Conservation (phyloP, 2,888 invertebrate genomes). For the Cotesia congregata region DNA sequence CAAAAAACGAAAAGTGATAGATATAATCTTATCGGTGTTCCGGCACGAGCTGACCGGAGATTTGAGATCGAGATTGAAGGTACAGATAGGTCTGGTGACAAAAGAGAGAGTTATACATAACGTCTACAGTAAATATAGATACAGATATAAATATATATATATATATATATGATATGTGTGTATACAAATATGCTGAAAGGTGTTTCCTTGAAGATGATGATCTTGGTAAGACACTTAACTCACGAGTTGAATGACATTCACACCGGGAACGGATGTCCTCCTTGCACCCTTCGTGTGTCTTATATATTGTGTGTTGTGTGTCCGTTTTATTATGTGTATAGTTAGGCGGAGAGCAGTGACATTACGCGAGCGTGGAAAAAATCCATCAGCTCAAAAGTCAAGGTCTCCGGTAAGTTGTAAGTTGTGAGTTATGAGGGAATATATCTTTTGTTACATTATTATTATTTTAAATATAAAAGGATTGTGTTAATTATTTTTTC, state of each 20-base stretch:
- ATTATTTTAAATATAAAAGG: background rate
- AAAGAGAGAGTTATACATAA: conserved; percentile 4
- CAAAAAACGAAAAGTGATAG: background rate
- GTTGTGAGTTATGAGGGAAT: background rate
- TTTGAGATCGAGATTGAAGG: background rate
- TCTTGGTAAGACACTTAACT: conserved; percentile 49
- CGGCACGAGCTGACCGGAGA: background rate
- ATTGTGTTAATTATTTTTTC: conserved; percentile 1
- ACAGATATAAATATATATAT: background rate
- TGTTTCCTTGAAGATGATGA: conserved; percentile 26
- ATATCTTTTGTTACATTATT: background rate
- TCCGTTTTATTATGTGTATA: background rate
- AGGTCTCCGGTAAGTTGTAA: conserved; percentile 17
- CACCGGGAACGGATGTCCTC: conserved; percentile 59
- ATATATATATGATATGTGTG: background rate
- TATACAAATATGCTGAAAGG: conserved; percentile 1
- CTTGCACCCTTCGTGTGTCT: conserved; percentile 23
- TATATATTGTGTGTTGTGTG: conserved; percentile 6
- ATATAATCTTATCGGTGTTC: background rate
- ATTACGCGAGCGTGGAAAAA: conserved; percentile 32
- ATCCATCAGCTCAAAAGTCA: conserved; percentile 21
- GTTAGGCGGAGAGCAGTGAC: conserved; percentile 27
- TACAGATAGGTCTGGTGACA: background rate
- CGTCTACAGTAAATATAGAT: background rate
- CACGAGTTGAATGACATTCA: conserved; percentile 54